A percentile compares a stretch with the other conserved stretches of the same genome.
phyloP scores from a whole-genome alignment of 2,113 vertebrate species.

The Myiopsitta monachus region DNA sequence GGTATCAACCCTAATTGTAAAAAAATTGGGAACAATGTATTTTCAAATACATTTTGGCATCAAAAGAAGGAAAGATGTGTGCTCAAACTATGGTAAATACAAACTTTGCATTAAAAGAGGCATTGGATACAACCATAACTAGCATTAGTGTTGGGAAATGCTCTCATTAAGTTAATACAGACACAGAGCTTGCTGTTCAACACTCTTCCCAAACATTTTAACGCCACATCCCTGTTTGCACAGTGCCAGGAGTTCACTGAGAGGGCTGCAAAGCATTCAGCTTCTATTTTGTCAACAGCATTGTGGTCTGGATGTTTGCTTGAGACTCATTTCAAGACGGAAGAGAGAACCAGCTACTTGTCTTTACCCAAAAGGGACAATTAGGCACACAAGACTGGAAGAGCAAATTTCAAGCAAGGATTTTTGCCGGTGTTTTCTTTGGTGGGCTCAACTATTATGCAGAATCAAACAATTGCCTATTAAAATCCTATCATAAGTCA shows the following conservation, averaged over 20 bases:
- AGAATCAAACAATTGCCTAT: background rate
- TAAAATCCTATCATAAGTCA: background rate
- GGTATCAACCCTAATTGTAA: background rate
- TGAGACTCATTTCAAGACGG: background rate
- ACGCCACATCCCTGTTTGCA: background rate
- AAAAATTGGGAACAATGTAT: background rate
- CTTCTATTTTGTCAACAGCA: background rate
- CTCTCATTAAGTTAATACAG: background rate
- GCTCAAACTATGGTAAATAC: background rate
- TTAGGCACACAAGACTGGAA: background rate
- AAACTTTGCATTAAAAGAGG: background rate
- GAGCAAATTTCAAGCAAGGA: background rate
- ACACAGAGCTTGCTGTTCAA: background rate
- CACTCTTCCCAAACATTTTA: background rate
- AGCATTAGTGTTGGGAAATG: background rate
- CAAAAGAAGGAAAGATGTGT: background rate
- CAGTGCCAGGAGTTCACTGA: background rate
- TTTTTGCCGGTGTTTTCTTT: background rate
- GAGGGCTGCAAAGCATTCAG: background rate
- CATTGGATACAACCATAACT: background rate
- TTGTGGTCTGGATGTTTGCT: background rate
- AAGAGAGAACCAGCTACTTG: background rate
- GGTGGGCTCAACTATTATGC: background rate
- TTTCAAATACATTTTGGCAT: background rate
- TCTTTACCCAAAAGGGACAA: background rate